A percentile compares a stretch with the other conserved stretches of the same genome.
phyloP scores from a whole-genome alignment of 1,140 invertebrate species.

The Phthorimaea operculella region DNA sequence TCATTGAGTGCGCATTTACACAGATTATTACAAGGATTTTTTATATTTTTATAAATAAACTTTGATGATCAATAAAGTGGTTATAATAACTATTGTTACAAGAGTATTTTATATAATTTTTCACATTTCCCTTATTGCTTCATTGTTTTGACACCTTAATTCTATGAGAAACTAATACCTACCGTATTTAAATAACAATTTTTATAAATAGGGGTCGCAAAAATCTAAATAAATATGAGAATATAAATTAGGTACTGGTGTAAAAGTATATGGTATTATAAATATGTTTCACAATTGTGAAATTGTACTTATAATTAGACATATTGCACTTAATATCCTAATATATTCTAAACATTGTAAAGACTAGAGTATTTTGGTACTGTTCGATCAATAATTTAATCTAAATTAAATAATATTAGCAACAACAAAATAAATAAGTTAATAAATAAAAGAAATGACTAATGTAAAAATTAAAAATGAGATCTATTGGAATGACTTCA shows the following conservation, averaged over 20 bases:
- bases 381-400: slow-evolving; percentile 18
- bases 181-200: slow-evolving; percentile 8
- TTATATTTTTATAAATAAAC: neutral
- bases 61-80: neutral
- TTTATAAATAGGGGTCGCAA: slow-evolving; percentile 13
- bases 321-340: slow-evolving; percentile 52
- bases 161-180: neutral
- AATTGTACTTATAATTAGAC: slow-evolving; percentile 28
- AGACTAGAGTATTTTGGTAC: slow-evolving; percentile 37
- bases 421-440: slow-evolving; percentile 31
- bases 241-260: too few relatives aligned
- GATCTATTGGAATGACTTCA: neutral
- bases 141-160: slow-evolving; percentile 18
- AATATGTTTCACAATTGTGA: slow-evolving; percentile 17
- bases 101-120: neutral
- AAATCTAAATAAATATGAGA: slow-evolving; percentile 17
- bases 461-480: slow-evolving; percentile 17
- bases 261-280: slow-evolving; percentile 25
- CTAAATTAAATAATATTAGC: slow-evolving; percentile 34
- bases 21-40: neutral
- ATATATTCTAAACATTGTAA: slow-evolving; percentile 24
- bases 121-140: slow-evolving; percentile 22
- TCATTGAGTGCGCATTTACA: slow-evolving; percentile 2
- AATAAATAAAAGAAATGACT: slow-evolving; percentile 15
- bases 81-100: neutral